A percentile compares a stretch with the other conserved stretches of the same genome.
Conservation (phyloP, 2,888 invertebrate genomes). For the Galerucella nymphaeae region DNA sequence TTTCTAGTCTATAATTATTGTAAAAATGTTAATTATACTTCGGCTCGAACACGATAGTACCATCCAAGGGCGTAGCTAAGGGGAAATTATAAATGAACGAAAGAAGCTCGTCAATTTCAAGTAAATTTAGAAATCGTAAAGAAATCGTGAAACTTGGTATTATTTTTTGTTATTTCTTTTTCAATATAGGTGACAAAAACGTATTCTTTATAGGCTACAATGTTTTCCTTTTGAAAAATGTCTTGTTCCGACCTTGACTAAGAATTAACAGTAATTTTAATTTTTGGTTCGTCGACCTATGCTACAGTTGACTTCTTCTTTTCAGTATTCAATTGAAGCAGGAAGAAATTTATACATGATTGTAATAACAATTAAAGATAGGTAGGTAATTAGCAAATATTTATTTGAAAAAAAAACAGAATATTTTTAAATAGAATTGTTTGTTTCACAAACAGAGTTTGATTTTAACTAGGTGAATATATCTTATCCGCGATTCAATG, state of each 20-base stretch:
- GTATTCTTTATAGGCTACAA: neutral
- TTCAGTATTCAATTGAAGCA: neutral
- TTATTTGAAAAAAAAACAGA: neutral
- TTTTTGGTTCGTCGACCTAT: conserved; percentile 20
- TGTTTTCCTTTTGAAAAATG: neutral
- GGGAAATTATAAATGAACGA: neutral
- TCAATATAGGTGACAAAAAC: too few relatives aligned
- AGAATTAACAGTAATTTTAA: conserved; percentile 16
- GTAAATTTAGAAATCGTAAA: too few relatives aligned
- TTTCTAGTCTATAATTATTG: neutral
- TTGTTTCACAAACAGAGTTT: too few relatives aligned
- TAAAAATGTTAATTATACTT: neutral
- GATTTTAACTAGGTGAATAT: conserved; percentile 6
- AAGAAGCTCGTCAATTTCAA: too few relatives aligned
- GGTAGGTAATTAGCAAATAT: neutral
- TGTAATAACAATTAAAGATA: neutral
- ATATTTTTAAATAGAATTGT: too few relatives aligned
- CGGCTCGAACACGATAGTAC: neutral
- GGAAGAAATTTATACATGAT: neutral
- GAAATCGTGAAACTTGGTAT: too few relatives aligned
- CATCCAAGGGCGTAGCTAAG: neutral
- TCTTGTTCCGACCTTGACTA: conserved; percentile 9
- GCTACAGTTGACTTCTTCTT: conserved; percentile 3
- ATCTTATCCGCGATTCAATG: neutral
- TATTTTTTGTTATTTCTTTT: too few relatives aligned